Evolutionary conservation across 2,797 vertebrate genomes (phyloP), one percentile per base, ranked within the genome.

Genomic region (Carapus acus): DNA sequence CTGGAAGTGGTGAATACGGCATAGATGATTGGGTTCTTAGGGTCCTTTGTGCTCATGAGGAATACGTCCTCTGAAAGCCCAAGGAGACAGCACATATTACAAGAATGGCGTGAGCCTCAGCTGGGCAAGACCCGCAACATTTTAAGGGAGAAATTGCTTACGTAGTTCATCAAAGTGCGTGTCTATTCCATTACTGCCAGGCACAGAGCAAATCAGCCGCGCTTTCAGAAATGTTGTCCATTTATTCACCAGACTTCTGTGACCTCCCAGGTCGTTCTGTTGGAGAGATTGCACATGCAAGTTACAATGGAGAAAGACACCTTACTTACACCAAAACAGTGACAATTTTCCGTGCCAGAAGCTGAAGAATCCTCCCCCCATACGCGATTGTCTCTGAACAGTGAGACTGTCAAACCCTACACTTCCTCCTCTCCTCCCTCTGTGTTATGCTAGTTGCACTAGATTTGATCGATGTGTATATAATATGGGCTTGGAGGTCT

Each of bases 191-290:
- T 94, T 98, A 58, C 88, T 90, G 17, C 96, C 94, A 0, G 96
- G 94, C 22, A 99, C 94, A 0, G 96, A 97, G 74, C 96, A 99
- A 69, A 98, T 85, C 7, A 99, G 85, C 4, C 96, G 90, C n/a
- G 96, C 94, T 78, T 99, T 99, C 24, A 99, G 76, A 71, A 98
- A 99, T 13, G 96, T 98, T 3, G 94, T 98, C 96, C 96, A 99
- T 69, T 98, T 98, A 75, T 99, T 99, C 29, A 99, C 94, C 44
- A 99, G 90, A 73, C 94, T 99, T 69, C 96, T 90, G 84, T 98
- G 96, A 15, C 96, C 96, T 33, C 96, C 96, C 31, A 97, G 90
- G 62, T 98, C 94, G 64, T 99, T 99, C 96, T 99, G 86, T 65
- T 34, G 73, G 61, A 18, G 22, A 59, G 47, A 70, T 46, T 40